phyloP scores from a whole-genome alignment of 2,888 invertebrate species.

The Drosophila cognata region DNA sequence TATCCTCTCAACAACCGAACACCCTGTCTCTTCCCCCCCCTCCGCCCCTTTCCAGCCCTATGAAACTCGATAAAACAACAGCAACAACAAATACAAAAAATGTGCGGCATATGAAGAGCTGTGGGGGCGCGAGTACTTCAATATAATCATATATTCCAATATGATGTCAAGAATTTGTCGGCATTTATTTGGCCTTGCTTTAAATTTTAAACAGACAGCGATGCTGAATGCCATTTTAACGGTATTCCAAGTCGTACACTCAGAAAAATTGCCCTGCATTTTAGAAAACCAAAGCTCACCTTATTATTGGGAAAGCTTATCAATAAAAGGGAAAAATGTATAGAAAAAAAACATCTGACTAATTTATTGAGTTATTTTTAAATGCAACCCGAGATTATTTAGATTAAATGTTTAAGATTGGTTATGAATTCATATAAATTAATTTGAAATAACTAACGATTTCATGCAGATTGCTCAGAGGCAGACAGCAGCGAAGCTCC shows the following conservation, averaged over 20 bases:
- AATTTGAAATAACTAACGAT: neutral
- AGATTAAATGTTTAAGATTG: neutral
- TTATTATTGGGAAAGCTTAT: neutral
- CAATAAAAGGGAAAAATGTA: no score
- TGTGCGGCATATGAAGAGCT: conserved; percentile 22
- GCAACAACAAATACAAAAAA: conserved; percentile 9
- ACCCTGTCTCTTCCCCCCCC: neutral
- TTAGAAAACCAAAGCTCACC: neutral
- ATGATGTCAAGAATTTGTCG: conserved; percentile 18
- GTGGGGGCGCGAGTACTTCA: conserved; percentile 30
- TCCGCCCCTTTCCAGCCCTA: neutral
- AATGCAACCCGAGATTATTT: no score
- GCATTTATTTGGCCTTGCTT: conserved; percentile 32
- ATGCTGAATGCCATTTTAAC: neutral
- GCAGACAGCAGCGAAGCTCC: no score
- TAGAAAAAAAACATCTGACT: no score
- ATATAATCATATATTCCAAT: conserved; percentile 49
- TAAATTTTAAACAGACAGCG: conserved; percentile 20
- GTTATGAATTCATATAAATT: neutral
- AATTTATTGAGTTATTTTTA: no score
- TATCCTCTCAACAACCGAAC: neutral
- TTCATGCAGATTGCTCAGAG: no score
- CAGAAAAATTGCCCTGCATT: neutral
- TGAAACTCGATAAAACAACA: conserved; percentile 24
- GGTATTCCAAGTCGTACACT: neutral